These are phyloP conservation scores for Xylota sylvarum DNA, from an alignment of 2,888 invertebrate species.

Conservation along the genomic window DNA sequence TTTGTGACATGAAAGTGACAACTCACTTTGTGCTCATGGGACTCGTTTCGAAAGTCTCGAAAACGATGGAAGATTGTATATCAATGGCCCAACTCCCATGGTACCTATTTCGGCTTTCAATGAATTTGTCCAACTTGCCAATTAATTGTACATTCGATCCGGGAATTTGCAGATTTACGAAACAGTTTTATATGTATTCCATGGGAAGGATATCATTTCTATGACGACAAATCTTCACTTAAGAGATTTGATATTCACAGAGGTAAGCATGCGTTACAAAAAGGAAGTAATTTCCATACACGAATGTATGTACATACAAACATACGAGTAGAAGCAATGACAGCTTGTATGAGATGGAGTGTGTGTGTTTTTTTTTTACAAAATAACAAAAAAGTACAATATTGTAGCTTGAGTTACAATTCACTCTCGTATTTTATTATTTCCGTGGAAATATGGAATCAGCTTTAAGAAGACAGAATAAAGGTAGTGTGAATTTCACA, in stretches of 20 bases:
- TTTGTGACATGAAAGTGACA: constrained; percentile 46
- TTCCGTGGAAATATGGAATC: no score
- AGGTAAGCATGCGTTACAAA: background rate
- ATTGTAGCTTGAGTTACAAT: no score
- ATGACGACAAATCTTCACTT: background rate
- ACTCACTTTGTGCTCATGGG: constrained; percentile 23
- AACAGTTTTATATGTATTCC: background rate
- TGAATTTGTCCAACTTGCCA: constrained; percentile 36
- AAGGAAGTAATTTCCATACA: background rate
- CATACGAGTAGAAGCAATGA: no score
- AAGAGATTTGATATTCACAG: background rate
- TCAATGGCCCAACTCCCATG: constrained; percentile 17
- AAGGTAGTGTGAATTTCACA: no score
- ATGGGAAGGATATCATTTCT: background rate
- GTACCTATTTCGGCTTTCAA: constrained; percentile 32
- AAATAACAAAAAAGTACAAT: no score
- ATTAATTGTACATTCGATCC: constrained; percentile 36
- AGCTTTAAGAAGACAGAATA: no score
- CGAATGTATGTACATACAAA: background rate
- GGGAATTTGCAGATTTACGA: constrained; percentile 25
- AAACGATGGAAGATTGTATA: constrained; percentile 22
- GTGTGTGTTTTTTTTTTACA: no score
- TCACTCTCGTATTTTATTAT: no score
- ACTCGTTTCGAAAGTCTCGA: constrained; percentile 29
- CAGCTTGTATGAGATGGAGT: no score